Evolutionary conservation across 35 echinoderm and acorn worm species (phyloP), one percentile per base, ranked within the genome.

Genomic region (Diadema setosum): DNA sequence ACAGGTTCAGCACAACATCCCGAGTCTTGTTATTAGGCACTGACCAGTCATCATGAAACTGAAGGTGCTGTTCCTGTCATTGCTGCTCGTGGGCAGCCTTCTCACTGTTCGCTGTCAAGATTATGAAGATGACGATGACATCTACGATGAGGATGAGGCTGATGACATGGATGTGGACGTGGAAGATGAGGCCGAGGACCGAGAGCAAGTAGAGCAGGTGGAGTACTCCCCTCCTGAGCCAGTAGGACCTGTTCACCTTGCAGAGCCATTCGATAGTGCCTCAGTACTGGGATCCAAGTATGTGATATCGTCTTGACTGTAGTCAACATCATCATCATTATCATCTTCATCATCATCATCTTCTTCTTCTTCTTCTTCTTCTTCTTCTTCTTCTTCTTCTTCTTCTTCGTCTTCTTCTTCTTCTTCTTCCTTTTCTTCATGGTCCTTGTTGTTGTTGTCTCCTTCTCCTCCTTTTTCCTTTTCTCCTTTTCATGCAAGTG

Each of bases 31-130:
- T 23, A 50, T 14, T n/a, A n/a, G n/a, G n/a, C n/a, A n/a, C n/a
- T n/a, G n/a, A n/a, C n/a, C n/a, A n/a, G 25, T 18, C 73, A 89
- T 61, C 4, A 92, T 92, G 90, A 81, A 65, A 55, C 75, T 92
- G 18, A 34, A 46, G 5, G n/a, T 52, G 20, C 29, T 42, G 7
- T 31, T 87, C 24, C 5, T 92, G 37, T 2, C 73, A 16, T 23
- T 92, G 17, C 69, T 86, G 46, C 65, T 86, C 41, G 31, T 74
- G 20, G 23, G 33, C 2, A 41, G 16, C 33, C 73, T 65, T 27
- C 15, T 39, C 17, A 14, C 82, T 40, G 80, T 86, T 21, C 70
- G 50, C 58, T 55, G 75, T 40, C 45, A 89, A 26, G 91, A 93
- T 40, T 81, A 84, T 76, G 83, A 81, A 18, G 89, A 91, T 86